Conservation (phyloP, 2,888 invertebrate species). For the Phyto melanocephala region DNA sequence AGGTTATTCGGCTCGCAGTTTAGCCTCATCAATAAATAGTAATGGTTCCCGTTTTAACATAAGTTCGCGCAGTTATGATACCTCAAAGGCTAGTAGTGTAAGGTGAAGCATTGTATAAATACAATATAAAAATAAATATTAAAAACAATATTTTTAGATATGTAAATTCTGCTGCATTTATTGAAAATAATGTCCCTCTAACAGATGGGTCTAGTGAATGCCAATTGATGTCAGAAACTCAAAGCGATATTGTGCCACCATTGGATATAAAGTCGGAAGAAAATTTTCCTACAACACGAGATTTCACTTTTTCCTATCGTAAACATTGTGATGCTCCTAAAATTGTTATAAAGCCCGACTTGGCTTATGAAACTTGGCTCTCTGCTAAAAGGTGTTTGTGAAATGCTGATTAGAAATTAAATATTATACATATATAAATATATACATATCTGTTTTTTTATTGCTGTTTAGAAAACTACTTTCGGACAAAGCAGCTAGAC, state of each 20-base stretch:
- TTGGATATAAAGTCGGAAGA: constrained; percentile 71
- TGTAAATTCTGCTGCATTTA: constrained; percentile 69
- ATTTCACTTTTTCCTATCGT: constrained; percentile 67
- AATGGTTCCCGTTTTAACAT: constrained; percentile 44
- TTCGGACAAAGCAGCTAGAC: constrained; percentile 66
- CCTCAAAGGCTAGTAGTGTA: constrained; percentile 43
- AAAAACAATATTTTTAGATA: constrained; percentile 61
- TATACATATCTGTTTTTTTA: no score
- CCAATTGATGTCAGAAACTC: constrained; percentile 56
- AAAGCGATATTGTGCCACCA: constrained; percentile 69
- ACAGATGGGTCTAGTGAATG: constrained; percentile 49
- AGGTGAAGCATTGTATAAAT: constrained; percentile 40
- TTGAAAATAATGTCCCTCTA: constrained; percentile 63
- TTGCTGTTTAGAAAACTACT: constrained; percentile 64
- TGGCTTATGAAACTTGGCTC: constrained; percentile 74
- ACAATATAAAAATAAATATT: neutral
- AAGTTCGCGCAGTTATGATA: constrained; percentile 65
- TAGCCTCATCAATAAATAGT: constrained; percentile 44
- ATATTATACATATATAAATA: no score
- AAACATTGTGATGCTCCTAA: constrained; percentile 68
- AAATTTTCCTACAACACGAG: constrained; percentile 69
- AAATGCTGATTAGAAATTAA: neutral
- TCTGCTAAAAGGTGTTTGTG: constrained; percentile 71
- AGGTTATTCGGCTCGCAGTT: constrained; percentile 62
- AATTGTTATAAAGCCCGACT: constrained; percentile 69